A percentile compares a stretch with the other conserved stretches of the same genome.
Conservation (phyloP, 1,140 invertebrate species). For the Trichonephila clavipes region DNA sequence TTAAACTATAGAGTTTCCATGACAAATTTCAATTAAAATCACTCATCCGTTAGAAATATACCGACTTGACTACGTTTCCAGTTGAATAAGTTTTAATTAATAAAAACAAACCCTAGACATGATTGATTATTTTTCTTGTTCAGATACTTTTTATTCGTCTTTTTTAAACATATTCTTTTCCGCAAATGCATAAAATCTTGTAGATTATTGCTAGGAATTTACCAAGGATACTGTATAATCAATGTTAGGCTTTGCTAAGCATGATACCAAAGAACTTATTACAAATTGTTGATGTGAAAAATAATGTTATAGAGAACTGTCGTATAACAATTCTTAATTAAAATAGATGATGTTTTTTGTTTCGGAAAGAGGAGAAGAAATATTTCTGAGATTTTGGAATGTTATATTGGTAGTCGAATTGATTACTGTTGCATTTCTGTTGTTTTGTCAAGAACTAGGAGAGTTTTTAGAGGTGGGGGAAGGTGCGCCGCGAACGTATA, state of each 20-base stretch:
- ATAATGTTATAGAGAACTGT: not conserved
- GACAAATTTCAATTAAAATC: constrained; percentile 17
- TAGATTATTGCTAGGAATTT: too few relatives aligned
- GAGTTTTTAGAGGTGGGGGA: too few relatives aligned
- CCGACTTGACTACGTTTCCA: not conserved
- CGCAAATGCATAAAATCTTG: too few relatives aligned
- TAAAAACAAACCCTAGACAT: not conserved
- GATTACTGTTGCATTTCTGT: too few relatives aligned
- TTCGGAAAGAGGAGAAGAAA: not conserved
- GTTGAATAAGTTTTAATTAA: not conserved
- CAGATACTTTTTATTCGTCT: not conserved
- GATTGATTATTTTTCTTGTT: constrained; percentile 7
- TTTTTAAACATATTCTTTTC: too few relatives aligned
- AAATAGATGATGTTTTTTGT: not conserved
- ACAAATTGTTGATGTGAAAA: not conserved
- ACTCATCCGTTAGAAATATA: not conserved
- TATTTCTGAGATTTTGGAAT: not conserved
- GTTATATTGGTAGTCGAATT: too few relatives aligned
- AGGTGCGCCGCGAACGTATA: too few relatives aligned
- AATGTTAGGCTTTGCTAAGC: too few relatives aligned
- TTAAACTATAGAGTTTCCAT: not conserved
- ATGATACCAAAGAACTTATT: not conserved
- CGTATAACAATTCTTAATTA: not conserved
- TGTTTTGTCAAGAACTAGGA: too few relatives aligned
- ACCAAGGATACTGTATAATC: too few relatives aligned